phyloP scores from a whole-genome alignment of 2,888 invertebrate genomes.

The Petrophora chlorosata region DNA sequence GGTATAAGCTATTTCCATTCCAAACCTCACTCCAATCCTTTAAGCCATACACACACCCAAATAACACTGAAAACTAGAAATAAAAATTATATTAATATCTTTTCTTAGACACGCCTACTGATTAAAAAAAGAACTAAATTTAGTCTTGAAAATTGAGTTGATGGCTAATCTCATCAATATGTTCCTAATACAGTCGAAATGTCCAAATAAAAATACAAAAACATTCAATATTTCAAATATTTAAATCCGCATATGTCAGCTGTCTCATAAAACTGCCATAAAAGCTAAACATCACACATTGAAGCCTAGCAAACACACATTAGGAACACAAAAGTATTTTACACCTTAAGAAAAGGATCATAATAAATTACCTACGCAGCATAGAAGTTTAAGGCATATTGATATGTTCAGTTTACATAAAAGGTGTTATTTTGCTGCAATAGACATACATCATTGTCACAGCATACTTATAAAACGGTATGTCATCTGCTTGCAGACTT shows the following conservation, averaged over 20 bases:
- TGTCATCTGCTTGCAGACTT: no score
- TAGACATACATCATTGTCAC: no score
- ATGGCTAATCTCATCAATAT: conserved; percentile 7
- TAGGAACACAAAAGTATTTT: conserved; percentile 5
- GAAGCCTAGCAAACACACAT: background rate
- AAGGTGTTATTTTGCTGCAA: no score
- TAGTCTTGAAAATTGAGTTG: conserved; percentile 1
- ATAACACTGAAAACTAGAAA: no score
- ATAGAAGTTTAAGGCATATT: no score
- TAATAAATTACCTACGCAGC: background rate
- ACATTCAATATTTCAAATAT: conserved; percentile 1
- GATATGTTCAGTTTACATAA: no score
- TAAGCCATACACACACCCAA: no score
- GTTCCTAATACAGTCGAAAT: conserved; percentile 3
- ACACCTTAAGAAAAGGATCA: conserved; percentile 1
- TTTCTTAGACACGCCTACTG: conserved; percentile 5
- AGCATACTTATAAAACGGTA: no score
- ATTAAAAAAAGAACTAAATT: background rate
- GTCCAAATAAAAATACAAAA: background rate
- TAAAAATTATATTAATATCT: no score
- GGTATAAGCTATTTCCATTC: no score
- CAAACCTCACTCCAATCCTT: no score
- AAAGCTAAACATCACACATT: conserved; percentile 1
- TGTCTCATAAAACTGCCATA: conserved; percentile 2
- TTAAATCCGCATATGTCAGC: background rate